A percentile compares a stretch with the other conserved stretches of the same genome.
These are phyloP conservation scores for Diachasmimorpha longicaudata DNA, from an alignment of 1,140 invertebrate species.

Conservation along the genomic window DNA sequence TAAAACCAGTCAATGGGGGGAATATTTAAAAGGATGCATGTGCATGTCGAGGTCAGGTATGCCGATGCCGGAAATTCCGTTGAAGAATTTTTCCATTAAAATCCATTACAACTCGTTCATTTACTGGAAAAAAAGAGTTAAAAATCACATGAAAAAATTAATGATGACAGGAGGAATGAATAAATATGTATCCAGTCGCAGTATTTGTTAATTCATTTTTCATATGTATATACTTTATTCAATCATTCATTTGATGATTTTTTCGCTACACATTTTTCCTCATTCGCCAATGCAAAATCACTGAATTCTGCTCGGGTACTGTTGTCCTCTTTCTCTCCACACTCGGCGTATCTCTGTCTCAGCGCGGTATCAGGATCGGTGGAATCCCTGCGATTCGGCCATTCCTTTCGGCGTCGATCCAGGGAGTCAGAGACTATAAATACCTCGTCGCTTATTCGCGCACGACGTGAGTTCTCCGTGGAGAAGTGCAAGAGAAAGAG, in stretches of 20 bases:
- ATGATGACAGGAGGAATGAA: constrained; percentile 7
- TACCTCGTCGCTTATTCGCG: constrained; percentile 42
- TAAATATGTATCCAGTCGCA: neutral
- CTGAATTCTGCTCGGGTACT: neutral
- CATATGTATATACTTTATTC: constrained; percentile 1
- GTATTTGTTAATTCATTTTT: neutral
- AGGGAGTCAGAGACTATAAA: constrained; percentile 44
- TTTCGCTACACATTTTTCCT: neutral
- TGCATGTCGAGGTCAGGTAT: constrained; percentile 26
- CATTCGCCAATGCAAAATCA: neutral
- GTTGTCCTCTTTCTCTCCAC: neutral
- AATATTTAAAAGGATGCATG: neutral
- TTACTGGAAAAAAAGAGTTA: neutral
- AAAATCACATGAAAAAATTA: neutral
- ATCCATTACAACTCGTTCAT: neutral
- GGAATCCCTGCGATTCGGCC: constrained; percentile 50
- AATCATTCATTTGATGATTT: constrained; percentile 12
- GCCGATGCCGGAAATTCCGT: neutral
- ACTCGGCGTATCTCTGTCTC: neutral
- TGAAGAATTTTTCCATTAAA: neutral
- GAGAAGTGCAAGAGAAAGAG: neutral
- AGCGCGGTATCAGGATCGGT: constrained; percentile 23
- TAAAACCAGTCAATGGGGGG: neutral
- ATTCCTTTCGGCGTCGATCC: constrained; percentile 35
- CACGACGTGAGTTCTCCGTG: constrained; percentile 13